Evolutionary conservation across 2,797 vertebrate species (phyloP).

Genomic region (Danio choprae): DNA sequence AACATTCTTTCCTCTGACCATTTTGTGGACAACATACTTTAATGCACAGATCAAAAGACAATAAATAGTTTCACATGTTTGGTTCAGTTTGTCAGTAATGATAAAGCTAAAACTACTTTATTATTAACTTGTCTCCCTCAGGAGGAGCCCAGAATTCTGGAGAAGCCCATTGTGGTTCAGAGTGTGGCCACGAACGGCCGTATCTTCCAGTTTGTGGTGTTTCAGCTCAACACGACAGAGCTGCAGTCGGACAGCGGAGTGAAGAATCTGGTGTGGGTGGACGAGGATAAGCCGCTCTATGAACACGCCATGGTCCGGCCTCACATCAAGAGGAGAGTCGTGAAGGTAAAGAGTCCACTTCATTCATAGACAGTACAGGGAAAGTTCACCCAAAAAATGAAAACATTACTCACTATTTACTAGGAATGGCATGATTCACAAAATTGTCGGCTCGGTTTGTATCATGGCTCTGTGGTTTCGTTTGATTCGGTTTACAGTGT

Average conservation of each 20-base stretch:
- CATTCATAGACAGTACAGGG: neutral
- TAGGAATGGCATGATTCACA: no score
- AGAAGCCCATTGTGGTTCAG: constrained; percentile 88
- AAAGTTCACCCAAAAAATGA: no score
- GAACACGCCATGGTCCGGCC: constrained; percentile 83
- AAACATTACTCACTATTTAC: no score
- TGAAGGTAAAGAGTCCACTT: constrained; percentile 76
- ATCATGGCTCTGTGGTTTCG: no score
- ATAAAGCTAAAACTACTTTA: neutral
- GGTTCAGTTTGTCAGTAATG: neutral
- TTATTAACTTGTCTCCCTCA: constrained; percentile 62
- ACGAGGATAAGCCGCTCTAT: constrained; percentile 86
- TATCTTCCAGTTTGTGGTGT: constrained; percentile 89
- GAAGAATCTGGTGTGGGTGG: constrained; percentile 93
- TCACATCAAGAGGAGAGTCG: constrained; percentile 81
- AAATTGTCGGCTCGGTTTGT: no score
- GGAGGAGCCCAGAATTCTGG: constrained; percentile 78
- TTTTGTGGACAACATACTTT: neutral
- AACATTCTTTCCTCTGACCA: neutral
- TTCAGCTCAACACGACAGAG: constrained; percentile 95
- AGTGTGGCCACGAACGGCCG: constrained; percentile 88
- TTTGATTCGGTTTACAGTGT: no score
- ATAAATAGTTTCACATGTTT: neutral
- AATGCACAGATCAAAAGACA: no score
- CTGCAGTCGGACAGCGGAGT: constrained; percentile 80